Conservation (phyloP, 1,140 invertebrate species). For the Drosophila sp. region DNA sequence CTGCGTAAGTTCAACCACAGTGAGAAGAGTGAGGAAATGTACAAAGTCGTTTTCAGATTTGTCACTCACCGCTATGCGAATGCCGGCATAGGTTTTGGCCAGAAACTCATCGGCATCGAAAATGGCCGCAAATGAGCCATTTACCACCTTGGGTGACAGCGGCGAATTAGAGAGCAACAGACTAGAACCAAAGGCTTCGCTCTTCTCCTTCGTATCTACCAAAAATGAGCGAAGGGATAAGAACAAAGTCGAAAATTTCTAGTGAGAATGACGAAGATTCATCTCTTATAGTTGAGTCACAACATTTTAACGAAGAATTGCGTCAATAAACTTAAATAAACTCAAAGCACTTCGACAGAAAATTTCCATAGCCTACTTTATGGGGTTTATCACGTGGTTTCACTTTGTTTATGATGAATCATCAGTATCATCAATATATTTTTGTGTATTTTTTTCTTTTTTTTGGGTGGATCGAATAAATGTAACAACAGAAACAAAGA, state of each 20-base stretch:
- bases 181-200: constrained; percentile 96
- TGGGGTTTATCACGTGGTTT: background rate
- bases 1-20: constrained; percentile 1
- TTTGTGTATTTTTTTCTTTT: background rate
- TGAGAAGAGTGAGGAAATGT: background rate
- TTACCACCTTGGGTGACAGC: constrained; percentile 98
- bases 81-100: constrained; percentile 92
- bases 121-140: constrained; percentile 97
- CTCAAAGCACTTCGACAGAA: background rate
- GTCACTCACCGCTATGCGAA: constrained; percentile 76
- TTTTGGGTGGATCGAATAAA: constrained; percentile 45
- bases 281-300: no score
- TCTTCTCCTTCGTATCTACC: constrained; percentile 91
- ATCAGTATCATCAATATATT: background rate
- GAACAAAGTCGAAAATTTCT: background rate
- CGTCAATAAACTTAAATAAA: background rate
- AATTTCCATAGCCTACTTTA: background rate
- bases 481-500: constrained; percentile 28
- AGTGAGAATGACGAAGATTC: no score
- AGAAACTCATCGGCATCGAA: constrained; percentile 94
- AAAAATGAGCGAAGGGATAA: background rate
- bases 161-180: constrained; percentile 96
- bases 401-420: background rate
- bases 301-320: no score
- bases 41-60: no score